Evolutionary conservation across 1,140 invertebrate genomes (phyloP), one percentile per base, ranked within the genome.

Genomic region (Drosophila tani): DNA sequence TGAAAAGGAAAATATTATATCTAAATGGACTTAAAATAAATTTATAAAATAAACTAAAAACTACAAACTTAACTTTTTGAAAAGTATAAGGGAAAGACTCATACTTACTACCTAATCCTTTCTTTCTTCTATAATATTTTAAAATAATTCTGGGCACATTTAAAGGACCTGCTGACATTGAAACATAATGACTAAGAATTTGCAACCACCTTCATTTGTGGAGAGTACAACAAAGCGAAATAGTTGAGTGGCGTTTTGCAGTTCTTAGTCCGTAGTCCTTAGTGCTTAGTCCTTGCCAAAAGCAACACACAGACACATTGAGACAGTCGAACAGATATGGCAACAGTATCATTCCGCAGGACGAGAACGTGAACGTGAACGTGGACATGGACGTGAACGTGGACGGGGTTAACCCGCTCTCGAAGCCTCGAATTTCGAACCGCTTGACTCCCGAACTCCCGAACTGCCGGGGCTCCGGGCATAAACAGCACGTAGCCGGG

Each of bases 401-500:
- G 29, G 8, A n/a, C 9, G 8, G 19, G 19, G 53, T 56, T 56
- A 56, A 40, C 53, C 35, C 32, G 6, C 40, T 41, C 40, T 41
- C 40, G 14, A 15, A 41, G 15, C 40, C 51, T 38, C 60, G 27
- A 17, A 45, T 45, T 65, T 45, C 43, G 19, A 74, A 29, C 35
- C 51, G 55, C 51, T 79, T 71, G 46, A 50, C 64, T 78, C 66
- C 21, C 32, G 51, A 38, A 38, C 51, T 55, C 17, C 12, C 17
- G 51, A 11, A 35, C 32, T 32, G n/a, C 40, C 35, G 8, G 17
- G 19, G 29, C 51, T 58, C 45, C 29, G 50, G 55, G 63, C 62
- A 83, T 64, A 83, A 84, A 67, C 81, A 90, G 85, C 85, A 90
- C 85, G 85, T 90, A 90, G 81, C 75, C 66, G 62, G 71, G 64